A percentile compares a stretch with the other conserved stretches of the same genome.
Conservation (phyloP, 2,797 vertebrate genomes). For the Antrozous pallidus region DNA sequence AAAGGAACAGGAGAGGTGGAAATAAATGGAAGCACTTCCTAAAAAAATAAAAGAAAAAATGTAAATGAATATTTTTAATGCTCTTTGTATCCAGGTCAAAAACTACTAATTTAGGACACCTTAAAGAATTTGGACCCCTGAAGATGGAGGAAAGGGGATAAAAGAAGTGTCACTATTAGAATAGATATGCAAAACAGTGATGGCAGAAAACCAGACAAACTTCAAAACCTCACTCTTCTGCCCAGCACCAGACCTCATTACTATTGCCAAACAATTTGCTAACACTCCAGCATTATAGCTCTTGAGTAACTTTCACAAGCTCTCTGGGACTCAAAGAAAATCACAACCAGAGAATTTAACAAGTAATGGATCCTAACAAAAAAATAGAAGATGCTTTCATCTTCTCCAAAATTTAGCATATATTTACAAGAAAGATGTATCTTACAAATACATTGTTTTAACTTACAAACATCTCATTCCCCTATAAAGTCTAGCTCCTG, state of each 20-base stretch:
- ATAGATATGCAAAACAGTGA: slow-evolving; percentile 3
- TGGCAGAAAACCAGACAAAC: background rate
- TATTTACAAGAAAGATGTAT: slow-evolving; percentile 13
- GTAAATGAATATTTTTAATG: background rate
- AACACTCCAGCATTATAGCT: background rate
- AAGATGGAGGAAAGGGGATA: background rate
- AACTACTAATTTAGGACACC: background rate
- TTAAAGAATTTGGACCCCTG: background rate
- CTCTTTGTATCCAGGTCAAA: background rate
- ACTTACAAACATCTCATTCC: slow-evolving; percentile 5
- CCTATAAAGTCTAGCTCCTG: background rate
- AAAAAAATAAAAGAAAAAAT: background rate
- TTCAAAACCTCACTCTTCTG: background rate
- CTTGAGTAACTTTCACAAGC: slow-evolving; percentile 27
- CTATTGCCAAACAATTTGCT: background rate
- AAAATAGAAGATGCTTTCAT: background rate
- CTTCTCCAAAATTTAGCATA: slow-evolving; percentile 33
- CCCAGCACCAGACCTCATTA: background rate
- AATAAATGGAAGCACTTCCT: slow-evolving; percentile 13
- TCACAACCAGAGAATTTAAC: slow-evolving; percentile 6
- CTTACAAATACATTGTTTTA: background rate
- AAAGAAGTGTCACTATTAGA: background rate
- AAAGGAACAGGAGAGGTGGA: background rate
- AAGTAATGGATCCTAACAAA: background rate
- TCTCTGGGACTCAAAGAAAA: slow-evolving; percentile 21